A percentile compares a stretch with the other conserved stretches of the same genome.
Conservation (phyloP, 1,140 invertebrate species). For the Danaus plexippus region DNA sequence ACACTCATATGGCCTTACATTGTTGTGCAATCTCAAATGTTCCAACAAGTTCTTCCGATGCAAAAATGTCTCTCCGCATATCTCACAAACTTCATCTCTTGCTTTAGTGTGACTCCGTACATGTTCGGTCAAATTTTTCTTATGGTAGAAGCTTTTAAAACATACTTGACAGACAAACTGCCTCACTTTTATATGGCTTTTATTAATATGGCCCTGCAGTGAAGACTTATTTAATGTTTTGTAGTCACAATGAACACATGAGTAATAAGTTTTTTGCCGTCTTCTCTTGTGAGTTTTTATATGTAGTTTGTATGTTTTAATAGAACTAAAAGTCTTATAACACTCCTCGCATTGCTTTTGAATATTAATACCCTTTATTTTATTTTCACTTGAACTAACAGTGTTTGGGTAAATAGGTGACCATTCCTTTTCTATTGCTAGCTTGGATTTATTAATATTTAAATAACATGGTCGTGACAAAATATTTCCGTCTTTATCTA, state of each 20-base stretch:
- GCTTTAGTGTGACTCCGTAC: conserved; percentile 27
- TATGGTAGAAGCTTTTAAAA: conserved; percentile 47
- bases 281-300: conserved; percentile 24
- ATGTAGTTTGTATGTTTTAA: conserved; percentile 16
- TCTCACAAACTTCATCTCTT: conserved; percentile 41
- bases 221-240: conserved; percentile 36
- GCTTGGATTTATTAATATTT: conserved; percentile 15
- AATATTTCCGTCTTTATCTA: conserved; percentile 8
- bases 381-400: background rate
- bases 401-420: background rate
- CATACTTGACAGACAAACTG: conserved; percentile 39
- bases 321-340: conserved; percentile 26
- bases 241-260: conserved; percentile 38
- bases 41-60: conserved; percentile 39
- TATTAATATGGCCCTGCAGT: conserved; percentile 46
- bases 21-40: conserved; percentile 42
- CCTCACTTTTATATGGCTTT: conserved; percentile 36
- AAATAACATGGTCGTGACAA: conserved; percentile 4
- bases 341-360: conserved; percentile 34
- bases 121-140: conserved; percentile 46
- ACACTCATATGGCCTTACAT: conserved; percentile 43
- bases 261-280: conserved; percentile 22
- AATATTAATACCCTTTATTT: conserved; percentile 13
- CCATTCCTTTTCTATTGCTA: conserved; percentile 3
- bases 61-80: conserved; percentile 40